These are phyloP conservation scores for Diachasmimorpha longicaudata DNA, from an alignment of 1,140 invertebrate genomes.

Conservation along the genomic window DNA sequence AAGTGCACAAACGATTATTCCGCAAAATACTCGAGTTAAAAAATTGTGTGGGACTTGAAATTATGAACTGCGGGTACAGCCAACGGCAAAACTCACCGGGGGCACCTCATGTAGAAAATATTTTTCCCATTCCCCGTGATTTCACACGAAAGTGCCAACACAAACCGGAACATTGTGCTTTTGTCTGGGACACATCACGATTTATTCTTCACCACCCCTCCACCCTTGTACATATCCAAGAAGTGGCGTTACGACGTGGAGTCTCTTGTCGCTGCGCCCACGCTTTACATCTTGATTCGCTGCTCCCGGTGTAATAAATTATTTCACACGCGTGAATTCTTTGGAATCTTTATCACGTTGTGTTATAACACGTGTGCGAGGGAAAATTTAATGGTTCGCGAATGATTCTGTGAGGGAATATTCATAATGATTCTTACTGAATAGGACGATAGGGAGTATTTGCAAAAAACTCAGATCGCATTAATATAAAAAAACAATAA, in stretches of 20 bases:
- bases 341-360: conserved; percentile 31
- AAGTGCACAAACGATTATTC: conserved; percentile 46
- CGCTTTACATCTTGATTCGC: conserved; percentile 51
- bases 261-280: conserved; percentile 37
- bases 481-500: too few species aligned
- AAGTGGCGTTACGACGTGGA: background rate
- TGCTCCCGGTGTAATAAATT: conserved; percentile 45
- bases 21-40: conserved; percentile 33
- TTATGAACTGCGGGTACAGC: conserved; percentile 43
- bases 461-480: too few species aligned
- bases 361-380: background rate
- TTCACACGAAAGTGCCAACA: conserved; percentile 22
- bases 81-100: conserved; percentile 9
- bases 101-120: background rate
- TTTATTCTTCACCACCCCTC: conserved; percentile 21
- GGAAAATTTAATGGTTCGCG: background rate
- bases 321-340: conserved; percentile 39
- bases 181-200: conserved; percentile 37
- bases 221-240: conserved; percentile 2
- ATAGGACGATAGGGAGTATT: background rate
- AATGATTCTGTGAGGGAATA: background rate
- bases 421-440: background rate
- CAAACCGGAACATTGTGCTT: conserved; percentile 22
- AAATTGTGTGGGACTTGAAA: conserved; percentile 43
- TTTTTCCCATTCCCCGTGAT: background rate